phyloP scores from a whole-genome alignment of 2,888 invertebrate species.

The Cryptus viduatorius region DNA sequence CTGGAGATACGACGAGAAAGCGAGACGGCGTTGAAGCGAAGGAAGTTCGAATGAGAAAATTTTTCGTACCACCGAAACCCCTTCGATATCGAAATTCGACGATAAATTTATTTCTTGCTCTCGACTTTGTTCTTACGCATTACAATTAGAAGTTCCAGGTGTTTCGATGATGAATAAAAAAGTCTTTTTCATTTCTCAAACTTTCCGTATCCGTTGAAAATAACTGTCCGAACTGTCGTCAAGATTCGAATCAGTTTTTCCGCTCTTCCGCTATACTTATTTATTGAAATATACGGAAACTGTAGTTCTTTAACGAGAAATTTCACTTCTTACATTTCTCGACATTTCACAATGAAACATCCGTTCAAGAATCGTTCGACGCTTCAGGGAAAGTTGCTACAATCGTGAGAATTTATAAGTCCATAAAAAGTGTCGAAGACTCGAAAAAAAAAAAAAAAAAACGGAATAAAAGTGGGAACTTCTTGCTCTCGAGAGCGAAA shows the following conservation, averaged over 20 bases:
- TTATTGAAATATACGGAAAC: background rate
- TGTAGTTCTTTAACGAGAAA: background rate
- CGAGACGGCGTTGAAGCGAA: slow-evolving; percentile 56
- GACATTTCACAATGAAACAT: background rate
- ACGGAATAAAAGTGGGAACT: background rate
- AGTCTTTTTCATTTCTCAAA: background rate
- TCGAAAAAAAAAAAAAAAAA: slow-evolving; percentile 15
- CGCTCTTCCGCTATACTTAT: background rate
- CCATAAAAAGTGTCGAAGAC: slow-evolving; percentile 10
- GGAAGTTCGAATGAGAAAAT: slow-evolving; percentile 46
- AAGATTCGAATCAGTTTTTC: background rate
- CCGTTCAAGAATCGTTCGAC: background rate
- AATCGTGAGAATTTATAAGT: background rate
- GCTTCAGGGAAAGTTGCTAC: background rate
- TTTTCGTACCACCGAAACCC: slow-evolving; percentile 3
- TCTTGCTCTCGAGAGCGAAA: background rate
- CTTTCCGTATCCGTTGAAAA: background rate
- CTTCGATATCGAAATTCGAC: background rate
- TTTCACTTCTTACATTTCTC: background rate
- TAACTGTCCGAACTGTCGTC: background rate
- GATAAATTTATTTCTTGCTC: background rate
- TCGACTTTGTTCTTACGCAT: slow-evolving; percentile 1
- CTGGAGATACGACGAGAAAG: slow-evolving; percentile 64
- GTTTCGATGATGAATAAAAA: background rate
- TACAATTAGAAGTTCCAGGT: background rate